Evolutionary conservation across 1,140 invertebrate genomes (phyloP).

Genomic region (Eulimnadia texana): DNA sequence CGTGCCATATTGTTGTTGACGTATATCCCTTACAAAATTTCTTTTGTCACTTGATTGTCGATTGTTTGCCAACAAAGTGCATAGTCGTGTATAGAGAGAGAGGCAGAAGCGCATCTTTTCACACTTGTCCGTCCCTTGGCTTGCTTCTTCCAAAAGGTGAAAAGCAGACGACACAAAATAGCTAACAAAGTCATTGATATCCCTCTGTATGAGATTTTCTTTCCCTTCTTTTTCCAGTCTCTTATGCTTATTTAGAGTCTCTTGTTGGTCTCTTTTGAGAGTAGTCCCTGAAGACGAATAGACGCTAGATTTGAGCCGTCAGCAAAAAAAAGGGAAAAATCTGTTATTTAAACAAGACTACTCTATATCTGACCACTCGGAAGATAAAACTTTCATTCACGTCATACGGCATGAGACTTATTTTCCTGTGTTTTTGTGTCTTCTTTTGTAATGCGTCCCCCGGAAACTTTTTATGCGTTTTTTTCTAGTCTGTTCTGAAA

Average conservation of each 20-base stretch:
- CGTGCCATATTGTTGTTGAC: too few relatives aligned
- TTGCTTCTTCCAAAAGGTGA: not conserved
- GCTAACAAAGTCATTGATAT: not conserved
- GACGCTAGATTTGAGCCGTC: not conserved
- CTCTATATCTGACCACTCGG: too few relatives aligned
- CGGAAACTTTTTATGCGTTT: too few relatives aligned
- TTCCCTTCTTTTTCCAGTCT: not conserved
- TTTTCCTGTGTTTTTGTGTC: too few relatives aligned
- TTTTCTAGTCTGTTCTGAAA: too few relatives aligned
- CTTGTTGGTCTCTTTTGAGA: not conserved
- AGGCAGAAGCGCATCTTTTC: too few relatives aligned
- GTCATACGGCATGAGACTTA: too few relatives aligned
- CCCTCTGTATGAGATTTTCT: not conserved
- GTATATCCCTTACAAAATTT: not conserved
- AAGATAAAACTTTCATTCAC: too few relatives aligned
- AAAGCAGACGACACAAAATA: not conserved
- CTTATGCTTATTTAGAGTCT: not conserved
- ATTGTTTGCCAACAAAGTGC: not conserved
- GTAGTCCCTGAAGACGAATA: not conserved
- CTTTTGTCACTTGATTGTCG: not conserved
- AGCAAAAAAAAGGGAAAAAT: too few relatives aligned
- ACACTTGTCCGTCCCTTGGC: too few relatives aligned
- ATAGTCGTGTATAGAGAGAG: not conserved
- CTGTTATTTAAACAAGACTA: too few relatives aligned
- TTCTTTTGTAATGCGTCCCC: too few relatives aligned